Conservation (phyloP, 2,888 invertebrate species). For the Lasioglossum calceatum region DNA sequence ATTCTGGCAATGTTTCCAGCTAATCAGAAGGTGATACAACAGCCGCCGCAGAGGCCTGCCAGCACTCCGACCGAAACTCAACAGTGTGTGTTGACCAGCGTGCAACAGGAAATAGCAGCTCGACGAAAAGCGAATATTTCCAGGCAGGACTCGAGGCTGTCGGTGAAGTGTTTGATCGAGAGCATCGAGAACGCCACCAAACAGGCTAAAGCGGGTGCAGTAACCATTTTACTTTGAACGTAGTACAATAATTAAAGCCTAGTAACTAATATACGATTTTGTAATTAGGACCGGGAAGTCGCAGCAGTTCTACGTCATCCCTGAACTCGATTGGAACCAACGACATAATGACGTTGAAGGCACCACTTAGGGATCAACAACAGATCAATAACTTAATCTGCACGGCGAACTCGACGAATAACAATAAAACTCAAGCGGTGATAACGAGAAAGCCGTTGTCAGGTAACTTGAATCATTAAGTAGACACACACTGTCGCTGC, state of each 20-base stretch:
- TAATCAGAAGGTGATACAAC: conserved; percentile 79
- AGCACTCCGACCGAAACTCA: conserved; percentile 85
- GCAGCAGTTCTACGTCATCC: conserved; percentile 88
- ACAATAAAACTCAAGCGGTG: conserved; percentile 80
- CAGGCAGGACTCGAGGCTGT: conserved; percentile 91
- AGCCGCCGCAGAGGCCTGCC: conserved; percentile 79
- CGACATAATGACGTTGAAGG: conserved; percentile 80
- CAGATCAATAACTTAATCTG: conserved; percentile 82
- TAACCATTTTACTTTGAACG: neutral
- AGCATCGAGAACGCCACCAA: conserved; percentile 95
- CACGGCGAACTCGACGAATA: conserved; percentile 80
- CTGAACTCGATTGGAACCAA: conserved; percentile 82
- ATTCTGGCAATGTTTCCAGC: conserved; percentile 70
- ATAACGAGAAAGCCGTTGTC: conserved; percentile 78
- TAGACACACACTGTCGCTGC: conserved; percentile 9
- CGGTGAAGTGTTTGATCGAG: conserved; percentile 96
- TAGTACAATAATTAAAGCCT: no score
- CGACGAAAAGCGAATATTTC: conserved; percentile 86
- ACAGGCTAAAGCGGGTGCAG: conserved; percentile 87
- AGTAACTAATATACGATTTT: neutral
- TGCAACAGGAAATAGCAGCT: conserved; percentile 87
- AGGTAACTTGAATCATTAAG: conserved; percentile 73
- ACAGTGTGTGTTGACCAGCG: conserved; percentile 85
- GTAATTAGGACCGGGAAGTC: conserved; percentile 85
- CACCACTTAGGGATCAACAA: conserved; percentile 82